These are phyloP conservation scores for Andrena bicolor DNA, from an alignment of 2,888 invertebrate genomes.

Conservation along the genomic window DNA sequence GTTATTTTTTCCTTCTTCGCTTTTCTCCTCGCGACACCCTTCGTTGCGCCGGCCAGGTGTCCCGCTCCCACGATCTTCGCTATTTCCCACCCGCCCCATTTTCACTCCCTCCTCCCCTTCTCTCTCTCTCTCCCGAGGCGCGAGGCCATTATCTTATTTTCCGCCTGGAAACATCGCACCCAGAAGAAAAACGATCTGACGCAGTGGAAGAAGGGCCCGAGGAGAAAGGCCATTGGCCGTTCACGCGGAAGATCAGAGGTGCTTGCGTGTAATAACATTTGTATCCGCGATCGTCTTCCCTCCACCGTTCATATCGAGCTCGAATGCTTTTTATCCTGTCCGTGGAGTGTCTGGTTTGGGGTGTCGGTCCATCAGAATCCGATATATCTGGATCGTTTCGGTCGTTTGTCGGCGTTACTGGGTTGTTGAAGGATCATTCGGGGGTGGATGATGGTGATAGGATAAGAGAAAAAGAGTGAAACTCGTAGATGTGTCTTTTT, in stretches of 20 bases:
- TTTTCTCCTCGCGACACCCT: conserved; percentile 44
- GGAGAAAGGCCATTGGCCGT: conserved; percentile 63
- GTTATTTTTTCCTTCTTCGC: conserved; percentile 58
- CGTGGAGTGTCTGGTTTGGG: neutral
- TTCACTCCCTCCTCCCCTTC: conserved; percentile 73
- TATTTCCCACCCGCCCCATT: conserved; percentile 72
- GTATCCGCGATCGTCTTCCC: conserved; percentile 65
- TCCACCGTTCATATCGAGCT: conserved; percentile 47
- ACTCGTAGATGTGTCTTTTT: neutral
- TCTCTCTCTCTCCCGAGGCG: conserved; percentile 77
- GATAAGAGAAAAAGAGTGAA: neutral
- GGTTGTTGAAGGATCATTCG: neutral
- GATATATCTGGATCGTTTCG: neutral
- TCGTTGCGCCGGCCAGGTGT: conserved; percentile 73
- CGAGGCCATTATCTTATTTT: conserved; percentile 84
- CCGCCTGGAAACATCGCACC: conserved; percentile 83
- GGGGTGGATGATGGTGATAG: neutral
- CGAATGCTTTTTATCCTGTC: conserved; percentile 39
- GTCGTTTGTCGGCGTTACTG: conserved; percentile 1
- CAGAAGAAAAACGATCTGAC: conserved; percentile 82
- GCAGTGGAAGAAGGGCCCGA: conserved; percentile 42
- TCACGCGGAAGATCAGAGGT: conserved; percentile 71
- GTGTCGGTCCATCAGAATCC: conserved; percentile 37
- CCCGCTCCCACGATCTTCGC: conserved; percentile 80
- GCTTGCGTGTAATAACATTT: conserved; percentile 73